Evolutionary conservation across 2,888 invertebrate species (phyloP).

Genomic region (Tinea pellionella): DNA sequence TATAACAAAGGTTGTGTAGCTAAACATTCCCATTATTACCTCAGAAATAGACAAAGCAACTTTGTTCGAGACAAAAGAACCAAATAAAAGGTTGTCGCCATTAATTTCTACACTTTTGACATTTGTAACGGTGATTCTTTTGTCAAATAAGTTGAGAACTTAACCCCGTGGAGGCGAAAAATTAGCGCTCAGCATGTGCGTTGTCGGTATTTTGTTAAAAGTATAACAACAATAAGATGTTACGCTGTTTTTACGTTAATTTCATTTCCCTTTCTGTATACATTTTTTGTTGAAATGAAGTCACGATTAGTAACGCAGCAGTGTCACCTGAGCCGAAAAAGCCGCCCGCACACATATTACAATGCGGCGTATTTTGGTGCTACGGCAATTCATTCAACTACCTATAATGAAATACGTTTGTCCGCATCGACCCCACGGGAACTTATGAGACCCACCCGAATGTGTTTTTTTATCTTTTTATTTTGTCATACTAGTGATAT

Average conservation of each 20-base stretch:
- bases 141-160: conserved; percentile 35
- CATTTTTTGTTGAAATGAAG: conserved; percentile 34
- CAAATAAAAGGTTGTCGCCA: conserved; percentile 62
- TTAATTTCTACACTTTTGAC: conserved; percentile 63
- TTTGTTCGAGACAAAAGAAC: conserved; percentile 53
- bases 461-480: conserved; percentile 30
- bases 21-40: conserved; percentile 65
- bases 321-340: conserved; percentile 59
- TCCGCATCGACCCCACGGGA: conserved; percentile 49
- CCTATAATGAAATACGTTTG: conserved; percentile 50
- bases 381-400: conserved; percentile 44
- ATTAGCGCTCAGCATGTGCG: conserved; percentile 52
- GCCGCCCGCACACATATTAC: conserved; percentile 53
- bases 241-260: conserved; percentile 33
- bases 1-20: conserved; percentile 59
- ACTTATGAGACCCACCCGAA: conserved; percentile 32
- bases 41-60: conserved; percentile 60
- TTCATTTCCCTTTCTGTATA: conserved; percentile 43
- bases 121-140: conserved; percentile 56
- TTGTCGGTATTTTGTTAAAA: conserved; percentile 28
- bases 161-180: conserved; percentile 47
- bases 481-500: conserved; percentile 31
- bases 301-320: conserved; percentile 57
- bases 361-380: conserved; percentile 53
- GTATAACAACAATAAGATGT: conserved; percentile 32